Conservation (phyloP, 1,140 invertebrate genomes). For the Scylla paramamosain region DNA sequence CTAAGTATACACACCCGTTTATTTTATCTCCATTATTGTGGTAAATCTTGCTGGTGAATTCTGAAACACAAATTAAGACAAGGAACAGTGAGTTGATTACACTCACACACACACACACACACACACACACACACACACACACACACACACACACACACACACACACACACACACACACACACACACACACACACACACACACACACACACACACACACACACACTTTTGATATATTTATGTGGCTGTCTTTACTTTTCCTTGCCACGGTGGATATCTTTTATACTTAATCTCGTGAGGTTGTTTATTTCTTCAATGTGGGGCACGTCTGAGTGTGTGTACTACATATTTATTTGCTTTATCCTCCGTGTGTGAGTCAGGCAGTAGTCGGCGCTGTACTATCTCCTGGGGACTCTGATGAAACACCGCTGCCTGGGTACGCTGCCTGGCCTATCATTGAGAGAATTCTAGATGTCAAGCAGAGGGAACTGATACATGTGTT, state of each 20-base stretch:
- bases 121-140: no score
- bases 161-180: no score
- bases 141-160: no score
- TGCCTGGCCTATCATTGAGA: background rate
- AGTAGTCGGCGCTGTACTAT: background rate
- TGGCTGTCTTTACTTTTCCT: background rate
- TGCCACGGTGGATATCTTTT: background rate
- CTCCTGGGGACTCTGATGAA: background rate
- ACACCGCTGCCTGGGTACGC: background rate
- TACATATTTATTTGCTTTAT: background rate
- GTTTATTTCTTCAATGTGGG: background rate
- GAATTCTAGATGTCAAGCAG: background rate
- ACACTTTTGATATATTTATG: background rate
- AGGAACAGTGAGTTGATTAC: background rate
- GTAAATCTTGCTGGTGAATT: background rate
- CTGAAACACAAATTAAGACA: background rate
- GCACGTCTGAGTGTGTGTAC: background rate
- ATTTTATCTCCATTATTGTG: background rate
- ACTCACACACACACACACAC: no score
- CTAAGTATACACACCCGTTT: background rate
- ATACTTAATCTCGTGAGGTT: background rate
- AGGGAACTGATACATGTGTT: background rate
- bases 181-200: no score
- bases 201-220: background rate
- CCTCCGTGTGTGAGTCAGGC: background rate